Percentiles rank a stretch among this genome's conserved stretches.
Evolutionary conservation across 2,113 vertebrate genomes (phyloP).

Genomic region (Anarrhichthys ocellatus): DNA sequence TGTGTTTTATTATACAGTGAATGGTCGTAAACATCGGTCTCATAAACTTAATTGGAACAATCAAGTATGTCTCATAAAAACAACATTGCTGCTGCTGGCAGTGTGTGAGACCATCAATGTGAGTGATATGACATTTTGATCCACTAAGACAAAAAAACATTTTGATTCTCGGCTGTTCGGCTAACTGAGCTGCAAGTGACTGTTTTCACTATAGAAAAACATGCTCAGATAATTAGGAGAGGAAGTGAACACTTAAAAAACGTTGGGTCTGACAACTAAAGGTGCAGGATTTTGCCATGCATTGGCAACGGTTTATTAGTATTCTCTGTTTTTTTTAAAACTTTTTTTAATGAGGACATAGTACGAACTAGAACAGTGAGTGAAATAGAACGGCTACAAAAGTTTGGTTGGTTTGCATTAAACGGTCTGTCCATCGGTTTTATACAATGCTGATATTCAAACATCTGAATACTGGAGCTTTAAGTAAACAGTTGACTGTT

Average conservation of each 20-base stretch:
- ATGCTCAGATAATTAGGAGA: conserved; percentile 81
- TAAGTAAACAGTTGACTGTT: conserved; percentile 96
- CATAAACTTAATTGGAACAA: conserved; percentile 90
- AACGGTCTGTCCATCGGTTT: conserved; percentile 86
- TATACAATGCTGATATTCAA: conserved; percentile 89
- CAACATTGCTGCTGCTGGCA: conserved; percentile 87
- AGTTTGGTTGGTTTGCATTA: conserved; percentile 93
- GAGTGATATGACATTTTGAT: conserved; percentile 90
- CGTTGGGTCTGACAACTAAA: conserved; percentile 73
- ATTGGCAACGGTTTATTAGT: conserved; percentile 83
- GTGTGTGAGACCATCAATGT: conserved; percentile 92
- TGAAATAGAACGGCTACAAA: conserved; percentile 83
- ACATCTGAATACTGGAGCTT: conserved; percentile 88
- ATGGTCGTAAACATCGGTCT: conserved; percentile 92
- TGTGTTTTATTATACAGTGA: conserved; percentile 88
- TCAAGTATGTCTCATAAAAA: conserved; percentile 90
- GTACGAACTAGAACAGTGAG: conserved; percentile 93
- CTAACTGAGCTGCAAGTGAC: conserved; percentile 59
- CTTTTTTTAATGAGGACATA: conserved; percentile 89
- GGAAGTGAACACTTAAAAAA: conserved; percentile 65
- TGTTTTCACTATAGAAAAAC: conserved; percentile 45
- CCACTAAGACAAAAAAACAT: conserved; percentile 91
- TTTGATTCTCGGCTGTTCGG: conserved; percentile 86
- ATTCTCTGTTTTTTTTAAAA: conserved; percentile 60
- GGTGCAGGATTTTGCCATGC: conserved; percentile 78